Base-by-base conservation (phyloP, 2,888 invertebrate genomes). In the Chrysotoxum bicinctum region DNA sequence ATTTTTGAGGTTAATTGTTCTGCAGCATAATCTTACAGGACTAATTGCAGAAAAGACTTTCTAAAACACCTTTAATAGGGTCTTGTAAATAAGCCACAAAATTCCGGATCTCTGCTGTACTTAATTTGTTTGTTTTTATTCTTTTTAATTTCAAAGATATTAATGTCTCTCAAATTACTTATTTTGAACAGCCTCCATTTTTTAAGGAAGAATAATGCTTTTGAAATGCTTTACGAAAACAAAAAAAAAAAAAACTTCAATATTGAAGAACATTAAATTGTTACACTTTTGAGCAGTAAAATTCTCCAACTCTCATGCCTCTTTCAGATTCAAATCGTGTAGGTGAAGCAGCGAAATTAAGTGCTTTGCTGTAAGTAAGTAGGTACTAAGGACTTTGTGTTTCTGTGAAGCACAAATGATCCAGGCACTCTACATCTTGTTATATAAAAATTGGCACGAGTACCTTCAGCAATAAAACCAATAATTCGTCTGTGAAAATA, bases 401-500 rank as follows among this genome's bases (percentile, higher is more conserved):
- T 37, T 60, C 23, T 37, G 37, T 1, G 37, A 32, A 60, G 10
- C 30, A 35, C 35, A 56, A 56, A 56, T 56, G 35, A 16, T 56
- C 19, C 19, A n/a, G 19, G 23, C 8, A 50, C 23, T 23, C 26
- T 21, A 16, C 21, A 23, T 23, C 37, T 23, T 60, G 23, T 37
- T 32, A 32, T 23, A 52, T 16, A 37, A 8, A 21, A 30, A 30
- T 60, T 37, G 21, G 8, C 8, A 37, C n/a, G 21, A 37, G 35
- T 19, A 30, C 6, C 32, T 12, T 54, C 12, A 23, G 54, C 10
- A 60, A 23, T 0, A 16, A n/a, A 54, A 30, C n/a, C 54, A 30
- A 54, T 54, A 30, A 54, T 54, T 54, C 54, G 10, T 54, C 54
- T 30, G n/a, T 54, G 30, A 30, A 54, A 60, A 60, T 37, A 40